Evolutionary conservation across 30 jellyfish, hydroid and myxozoan genomes (phyloP).

Genomic region (Aurelia aurita complex sp. Pacific): DNA sequence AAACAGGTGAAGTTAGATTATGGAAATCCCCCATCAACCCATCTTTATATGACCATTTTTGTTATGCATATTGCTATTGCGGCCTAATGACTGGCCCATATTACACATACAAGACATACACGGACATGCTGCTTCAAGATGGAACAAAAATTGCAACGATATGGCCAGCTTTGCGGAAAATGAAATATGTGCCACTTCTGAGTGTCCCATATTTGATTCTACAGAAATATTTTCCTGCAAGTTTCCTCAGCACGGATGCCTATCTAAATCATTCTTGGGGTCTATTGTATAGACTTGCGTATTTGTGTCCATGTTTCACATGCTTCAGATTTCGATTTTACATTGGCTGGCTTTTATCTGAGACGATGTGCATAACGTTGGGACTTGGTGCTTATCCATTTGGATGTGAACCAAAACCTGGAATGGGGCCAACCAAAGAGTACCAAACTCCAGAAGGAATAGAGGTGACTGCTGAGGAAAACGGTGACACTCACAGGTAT

Average conservation of each 20-base stretch:
- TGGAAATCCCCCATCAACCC: constrained; percentile 32
- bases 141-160: constrained; percentile 80
- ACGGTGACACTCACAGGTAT: constrained; percentile 91
- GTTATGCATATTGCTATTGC: constrained; percentile 81
- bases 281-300: constrained; percentile 48
- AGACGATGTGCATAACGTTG: constrained; percentile 85
- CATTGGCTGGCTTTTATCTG: constrained; percentile 97
- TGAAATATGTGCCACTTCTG: constrained; percentile 52
- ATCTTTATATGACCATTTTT: constrained; percentile 45
- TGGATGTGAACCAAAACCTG: constrained; percentile 89
- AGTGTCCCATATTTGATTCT: constrained; percentile 78
- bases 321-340: constrained; percentile 89
- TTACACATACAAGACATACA: constrained; percentile 76
- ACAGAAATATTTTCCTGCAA: constrained; percentile 65
- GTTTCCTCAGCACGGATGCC: constrained; percentile 60
- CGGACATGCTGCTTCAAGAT: constrained; percentile 89
- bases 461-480: constrained; percentile 35
- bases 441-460: constrained; percentile 10
- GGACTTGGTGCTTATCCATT: constrained; percentile 97
- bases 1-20: constrained; percentile 23
- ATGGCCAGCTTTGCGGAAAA: constrained; percentile 80
- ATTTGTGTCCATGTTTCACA: constrained; percentile 81
- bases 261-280: constrained; percentile 78
- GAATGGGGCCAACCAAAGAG: constrained; percentile 85
- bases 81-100: constrained; percentile 95